Base-by-base conservation (phyloP, 1,140 invertebrate species). In the Mamestra configurata region DNA sequence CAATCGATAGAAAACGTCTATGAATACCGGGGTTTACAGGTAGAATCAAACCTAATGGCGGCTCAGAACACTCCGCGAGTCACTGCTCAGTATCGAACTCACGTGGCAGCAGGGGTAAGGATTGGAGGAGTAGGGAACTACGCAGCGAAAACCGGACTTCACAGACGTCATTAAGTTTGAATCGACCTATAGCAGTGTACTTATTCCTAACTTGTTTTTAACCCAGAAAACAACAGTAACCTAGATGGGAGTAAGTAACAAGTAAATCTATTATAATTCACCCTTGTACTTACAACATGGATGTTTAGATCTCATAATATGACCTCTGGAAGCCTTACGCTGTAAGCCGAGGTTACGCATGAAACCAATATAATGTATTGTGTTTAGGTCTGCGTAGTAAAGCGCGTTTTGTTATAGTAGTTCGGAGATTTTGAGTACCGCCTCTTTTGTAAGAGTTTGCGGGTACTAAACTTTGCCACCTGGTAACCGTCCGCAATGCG, bases 311-410 rank as follows among this genome's bases (percentile, higher is more conserved):
- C 31, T 40, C 59, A 37, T 64, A 64, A 64, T 20, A 20, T 40
- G 59, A 64, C 59, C 59, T 64, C 59, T 40, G 8, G 59, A 64
- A 64, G 59, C 59, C 59, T 0, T 64, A 64, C 35, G 18, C 24
- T 37, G 35, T 64, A 64, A 64, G 59, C 18, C 59, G 59, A 64
- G 59, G 59, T 64, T 64, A 64, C 59, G 27, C 8, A n/a, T 40
- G 59, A 64, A 64, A 37, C 59, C 59, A 40, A 40, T 37, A 40
- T n/a, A 40, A 18, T 64, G 59, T 46, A 15, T 46, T 64, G 6
- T 10, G n/a, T 35, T 11, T 1, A 6, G 35, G 27, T 55, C 1
- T 22, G 8, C 4, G 22, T 27, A 11, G 53, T 20, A 20, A 53
- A 6, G 10, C 24, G 6, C 22, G 10, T 24, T 4, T 11, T 24